Percentiles rank a stretch among this genome's conserved stretches.
Conservation (phyloP, 2,888 invertebrate genomes). For the Baccha elongata region DNA sequence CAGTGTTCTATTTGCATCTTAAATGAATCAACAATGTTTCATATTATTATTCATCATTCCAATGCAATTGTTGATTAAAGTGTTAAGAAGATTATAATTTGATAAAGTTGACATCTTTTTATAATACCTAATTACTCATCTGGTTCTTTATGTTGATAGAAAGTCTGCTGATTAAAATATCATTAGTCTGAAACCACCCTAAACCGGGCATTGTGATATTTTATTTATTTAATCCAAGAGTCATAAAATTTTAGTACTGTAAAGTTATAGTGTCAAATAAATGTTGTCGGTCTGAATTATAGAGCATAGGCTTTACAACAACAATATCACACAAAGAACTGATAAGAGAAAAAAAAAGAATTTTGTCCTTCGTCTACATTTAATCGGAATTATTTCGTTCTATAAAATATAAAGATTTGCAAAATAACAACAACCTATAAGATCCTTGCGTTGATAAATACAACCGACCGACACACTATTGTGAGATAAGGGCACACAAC, state of each 20-base stretch:
- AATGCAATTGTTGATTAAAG: background rate
- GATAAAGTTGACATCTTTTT: background rate
- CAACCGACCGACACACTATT: background rate
- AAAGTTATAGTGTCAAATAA: conserved; percentile 2
- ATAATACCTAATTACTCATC: conserved; percentile 26
- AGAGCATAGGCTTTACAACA: background rate
- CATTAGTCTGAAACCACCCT: background rate
- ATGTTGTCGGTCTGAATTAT: background rate
- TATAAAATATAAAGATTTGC: conserved; percentile 1
- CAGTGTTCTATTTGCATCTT: background rate
- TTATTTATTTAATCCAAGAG: background rate
- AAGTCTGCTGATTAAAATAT: background rate
- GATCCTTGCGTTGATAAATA: conserved; percentile 13
- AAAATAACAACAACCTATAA: background rate
- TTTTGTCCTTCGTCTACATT: conserved; percentile 15
- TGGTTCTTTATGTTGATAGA: background rate
- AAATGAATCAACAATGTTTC: background rate
- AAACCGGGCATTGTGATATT: background rate
- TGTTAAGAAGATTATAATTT: conserved; percentile 17
- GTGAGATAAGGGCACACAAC: background rate
- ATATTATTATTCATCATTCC: background rate
- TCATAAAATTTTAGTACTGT: background rate
- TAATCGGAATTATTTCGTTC: background rate
- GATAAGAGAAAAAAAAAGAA: conserved; percentile 4
- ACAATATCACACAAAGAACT: conserved; percentile 12